Evolutionary conservation across 2,888 invertebrate genomes (phyloP).

Genomic region (Leucophenga montana): DNA sequence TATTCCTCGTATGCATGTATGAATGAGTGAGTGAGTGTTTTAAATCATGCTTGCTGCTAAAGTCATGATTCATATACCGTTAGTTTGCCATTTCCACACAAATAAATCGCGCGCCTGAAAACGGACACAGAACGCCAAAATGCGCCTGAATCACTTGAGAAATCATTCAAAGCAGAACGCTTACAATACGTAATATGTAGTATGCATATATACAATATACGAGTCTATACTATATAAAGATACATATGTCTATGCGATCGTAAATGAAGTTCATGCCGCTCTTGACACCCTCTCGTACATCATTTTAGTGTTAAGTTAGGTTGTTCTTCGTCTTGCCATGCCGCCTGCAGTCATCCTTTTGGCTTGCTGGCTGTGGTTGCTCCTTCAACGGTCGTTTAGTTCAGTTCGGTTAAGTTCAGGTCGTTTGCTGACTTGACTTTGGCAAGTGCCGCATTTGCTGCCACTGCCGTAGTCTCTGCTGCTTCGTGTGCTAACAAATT

Average conservation of each 20-base stretch:
- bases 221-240: no score
- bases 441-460: conserved; percentile 35
- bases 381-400: background rate
- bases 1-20: conserved; percentile 52
- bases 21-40: conserved; percentile 68
- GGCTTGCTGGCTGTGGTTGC: no score
- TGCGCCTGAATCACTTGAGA: conserved; percentile 49
- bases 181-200: conserved; percentile 29
- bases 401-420: background rate
- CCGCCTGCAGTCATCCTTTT: background rate
- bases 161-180: conserved; percentile 44
- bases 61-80: conserved; percentile 73
- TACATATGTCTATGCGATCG: background rate
- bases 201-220: background rate
- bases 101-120: conserved; percentile 54
- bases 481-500: conserved; percentile 60
- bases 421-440: background rate
- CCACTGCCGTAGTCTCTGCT: conserved; percentile 29
- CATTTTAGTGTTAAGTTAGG: background rate
- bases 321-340: background rate
- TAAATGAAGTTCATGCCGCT: background rate
- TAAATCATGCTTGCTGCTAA: conserved; percentile 71
- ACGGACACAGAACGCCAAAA: conserved; percentile 8
- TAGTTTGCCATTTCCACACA: conserved; percentile 68
- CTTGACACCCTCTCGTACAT: conserved; percentile 22